Evolutionary conservation across 37 sponge, comb jelly and placozoan genomes (phyloP).

Genomic region (Axinella damicornis): DNA sequence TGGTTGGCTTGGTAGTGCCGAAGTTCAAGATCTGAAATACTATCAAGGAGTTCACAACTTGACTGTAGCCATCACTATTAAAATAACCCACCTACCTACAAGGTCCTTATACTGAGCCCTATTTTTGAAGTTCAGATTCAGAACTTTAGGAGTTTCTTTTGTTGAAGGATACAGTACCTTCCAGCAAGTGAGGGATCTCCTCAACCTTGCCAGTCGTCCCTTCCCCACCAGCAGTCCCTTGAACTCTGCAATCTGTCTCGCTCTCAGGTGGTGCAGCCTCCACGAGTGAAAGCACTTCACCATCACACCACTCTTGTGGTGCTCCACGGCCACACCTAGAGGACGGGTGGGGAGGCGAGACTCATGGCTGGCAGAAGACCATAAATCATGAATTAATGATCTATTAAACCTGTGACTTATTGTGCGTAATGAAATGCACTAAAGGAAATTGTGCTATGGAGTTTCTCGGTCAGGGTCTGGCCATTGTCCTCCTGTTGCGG

Average conservation of each 20-base stretch:
- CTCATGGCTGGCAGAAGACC: too few species aligned
- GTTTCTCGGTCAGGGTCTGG: too few species aligned
- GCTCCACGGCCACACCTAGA: slow-evolving; percentile 31
- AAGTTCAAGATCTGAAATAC: slow-evolving; percentile 35
- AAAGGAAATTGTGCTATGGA: too few species aligned
- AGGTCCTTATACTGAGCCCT: too few species aligned
- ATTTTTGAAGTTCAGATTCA: too few species aligned
- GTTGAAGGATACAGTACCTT: slow-evolving; percentile 53
- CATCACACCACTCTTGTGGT: background rate
- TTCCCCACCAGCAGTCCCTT: slow-evolving; percentile 31
- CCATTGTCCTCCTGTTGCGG: background rate
- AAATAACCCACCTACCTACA: too few species aligned
- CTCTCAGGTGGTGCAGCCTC: slow-evolving; percentile 8
- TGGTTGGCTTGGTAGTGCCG: slow-evolving; percentile 1
- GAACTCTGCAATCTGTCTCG: slow-evolving; percentile 39
- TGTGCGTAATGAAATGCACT: too few species aligned
- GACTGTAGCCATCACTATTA: too few species aligned
- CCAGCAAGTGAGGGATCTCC: slow-evolving; percentile 46
- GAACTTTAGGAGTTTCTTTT: background rate
- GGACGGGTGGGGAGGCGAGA: too few species aligned
- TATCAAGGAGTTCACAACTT: too few species aligned
- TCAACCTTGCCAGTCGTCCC: slow-evolving; percentile 11
- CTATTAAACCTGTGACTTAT: too few species aligned
- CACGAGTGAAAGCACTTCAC: slow-evolving; percentile 10
- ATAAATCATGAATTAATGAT: too few species aligned